Evolutionary conservation across 1,140 invertebrate species (phyloP).

Genomic region (Hormaphis cornu): DNA sequence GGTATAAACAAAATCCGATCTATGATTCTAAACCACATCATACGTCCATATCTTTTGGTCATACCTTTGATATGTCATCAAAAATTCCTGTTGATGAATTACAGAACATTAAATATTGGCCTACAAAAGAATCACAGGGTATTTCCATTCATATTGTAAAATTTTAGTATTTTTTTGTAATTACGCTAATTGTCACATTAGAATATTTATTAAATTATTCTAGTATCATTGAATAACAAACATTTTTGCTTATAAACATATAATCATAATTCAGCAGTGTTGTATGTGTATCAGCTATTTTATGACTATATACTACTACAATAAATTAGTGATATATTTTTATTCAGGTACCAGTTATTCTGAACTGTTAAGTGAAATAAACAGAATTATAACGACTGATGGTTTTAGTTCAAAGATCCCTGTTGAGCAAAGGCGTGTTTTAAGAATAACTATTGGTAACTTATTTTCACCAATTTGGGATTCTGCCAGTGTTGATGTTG

Average conservation of each 20-base stretch:
- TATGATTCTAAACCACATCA: conserved; percentile 16
- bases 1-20: conserved; percentile 20
- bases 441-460: conserved; percentile 21
- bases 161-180: too few relatives aligned
- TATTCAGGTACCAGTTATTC: not conserved
- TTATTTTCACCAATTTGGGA: conserved; percentile 18
- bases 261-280: not conserved
- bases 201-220: too few relatives aligned
- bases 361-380: not conserved
- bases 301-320: too few relatives aligned
- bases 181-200: too few relatives aligned
- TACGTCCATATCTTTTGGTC: conserved; percentile 18
- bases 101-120: conserved; percentile 9
- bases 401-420: conserved; percentile 23
- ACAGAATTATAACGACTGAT: not conserved
- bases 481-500: not conserved
- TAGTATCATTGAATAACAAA: too few relatives aligned
- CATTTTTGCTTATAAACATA: too few relatives aligned
- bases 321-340: not conserved
- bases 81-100: conserved; percentile 15
- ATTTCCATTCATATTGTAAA: not conserved
- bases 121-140: not conserved
- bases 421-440: conserved; percentile 8
- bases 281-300: not conserved
- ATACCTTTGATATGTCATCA: conserved; percentile 25